Conservation (phyloP, 1,140 invertebrate species). For the Caenorhabditis briggsae region DNA sequence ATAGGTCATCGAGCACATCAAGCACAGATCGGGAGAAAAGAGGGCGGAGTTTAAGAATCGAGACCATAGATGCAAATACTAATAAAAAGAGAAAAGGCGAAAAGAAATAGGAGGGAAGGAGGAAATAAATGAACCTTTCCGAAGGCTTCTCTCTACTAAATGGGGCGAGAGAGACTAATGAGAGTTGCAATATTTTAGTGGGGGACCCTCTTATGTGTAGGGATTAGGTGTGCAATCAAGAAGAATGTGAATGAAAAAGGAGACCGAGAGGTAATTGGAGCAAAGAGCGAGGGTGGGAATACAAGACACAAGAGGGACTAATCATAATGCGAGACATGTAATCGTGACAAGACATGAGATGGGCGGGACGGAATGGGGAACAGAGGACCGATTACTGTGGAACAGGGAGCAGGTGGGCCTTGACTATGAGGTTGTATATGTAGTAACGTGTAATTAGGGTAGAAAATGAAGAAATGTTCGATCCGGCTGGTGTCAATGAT, state of each 20-base stretch:
- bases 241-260: not conserved
- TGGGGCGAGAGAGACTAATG: constrained; percentile 4
- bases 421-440: too few relatives aligned
- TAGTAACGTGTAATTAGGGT: too few relatives aligned
- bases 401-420: not conserved
- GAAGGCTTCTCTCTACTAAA: not conserved
- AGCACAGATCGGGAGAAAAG: constrained; percentile 37
- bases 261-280: not conserved
- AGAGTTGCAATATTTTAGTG: constrained; percentile 50
- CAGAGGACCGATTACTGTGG: not conserved
- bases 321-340: constrained; percentile 14
- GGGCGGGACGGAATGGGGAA: not conserved
- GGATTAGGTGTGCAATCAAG: constrained; percentile 26
- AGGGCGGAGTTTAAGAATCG: constrained; percentile 11
- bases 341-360: not conserved
- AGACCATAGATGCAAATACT: constrained; percentile 46
- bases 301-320: not conserved
- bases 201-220: not conserved
- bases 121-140: constrained; percentile 32
- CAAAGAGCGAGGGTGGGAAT: not conserved
- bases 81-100: constrained; percentile 5
- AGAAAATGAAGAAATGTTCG: too few relatives aligned
- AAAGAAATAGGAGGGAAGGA: not conserved
- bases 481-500: too few relatives aligned
- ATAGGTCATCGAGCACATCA: constrained; percentile 55